Evolutionary conservation across 2,888 invertebrate genomes (phyloP).

Genomic region (Phalera bucephala): DNA sequence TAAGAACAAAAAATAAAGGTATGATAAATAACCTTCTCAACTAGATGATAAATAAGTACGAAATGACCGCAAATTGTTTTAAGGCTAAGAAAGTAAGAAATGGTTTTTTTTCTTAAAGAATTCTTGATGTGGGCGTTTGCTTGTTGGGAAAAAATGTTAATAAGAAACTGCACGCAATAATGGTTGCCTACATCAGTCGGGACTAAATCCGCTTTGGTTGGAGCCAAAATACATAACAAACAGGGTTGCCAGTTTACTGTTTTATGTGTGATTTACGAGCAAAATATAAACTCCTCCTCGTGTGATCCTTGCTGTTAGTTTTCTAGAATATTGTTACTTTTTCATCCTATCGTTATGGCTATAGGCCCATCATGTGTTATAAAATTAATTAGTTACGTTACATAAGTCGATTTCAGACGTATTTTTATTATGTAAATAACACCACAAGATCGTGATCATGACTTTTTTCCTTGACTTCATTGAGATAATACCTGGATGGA

Average conservation of each 20-base stretch:
- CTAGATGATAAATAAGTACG: not conserved
- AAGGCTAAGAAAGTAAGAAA: not conserved
- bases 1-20: not conserved
- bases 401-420: too few relatives aligned
- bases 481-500: too few relatives aligned
- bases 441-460: too few relatives aligned
- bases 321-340: too few relatives aligned
- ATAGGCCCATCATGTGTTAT: too few relatives aligned
- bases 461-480: too few relatives aligned
- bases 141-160: constrained; percentile 15
- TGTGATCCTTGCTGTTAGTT: too few relatives aligned
- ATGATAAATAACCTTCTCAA: constrained; percentile 10
- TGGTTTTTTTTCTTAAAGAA: constrained; percentile 7
- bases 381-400: too few relatives aligned
- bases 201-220: constrained; percentile 9
- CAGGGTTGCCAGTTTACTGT: not conserved
- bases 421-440: too few relatives aligned
- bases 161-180: constrained; percentile 21
- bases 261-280: too few relatives aligned
- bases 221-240: not conserved
- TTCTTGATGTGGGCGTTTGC: constrained; percentile 24
- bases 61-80: not conserved
- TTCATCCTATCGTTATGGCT: too few relatives aligned
- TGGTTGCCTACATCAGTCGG: constrained; percentile 11
- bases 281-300: too few relatives aligned